Evolutionary conservation across 2,797 vertebrate species (phyloP).

Genomic region (Acipenser ruthenus): DNA sequence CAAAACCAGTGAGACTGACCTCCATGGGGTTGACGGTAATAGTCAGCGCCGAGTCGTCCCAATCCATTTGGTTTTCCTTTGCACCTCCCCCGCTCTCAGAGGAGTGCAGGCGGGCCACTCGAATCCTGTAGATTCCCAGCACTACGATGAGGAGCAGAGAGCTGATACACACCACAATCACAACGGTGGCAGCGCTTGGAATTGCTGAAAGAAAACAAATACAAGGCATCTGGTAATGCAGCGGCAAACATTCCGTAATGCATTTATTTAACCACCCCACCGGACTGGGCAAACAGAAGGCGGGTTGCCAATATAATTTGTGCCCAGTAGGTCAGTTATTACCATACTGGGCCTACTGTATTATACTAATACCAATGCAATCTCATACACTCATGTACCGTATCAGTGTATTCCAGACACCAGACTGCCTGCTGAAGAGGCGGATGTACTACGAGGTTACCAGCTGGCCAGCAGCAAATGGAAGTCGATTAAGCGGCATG

Average conservation of each 20-base stretch:
- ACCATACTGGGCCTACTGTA: neutral
- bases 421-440: neutral
- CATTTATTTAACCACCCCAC: neutral
- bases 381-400: too few relatives aligned
- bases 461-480: neutral
- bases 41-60: slow-evolving; percentile 83
- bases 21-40: slow-evolving; percentile 95
- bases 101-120: slow-evolving; percentile 68
- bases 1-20: slow-evolving; percentile 44
- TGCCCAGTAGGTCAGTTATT: too few relatives aligned
- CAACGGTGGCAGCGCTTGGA: slow-evolving; percentile 70
- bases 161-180: slow-evolving; percentile 77
- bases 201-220: slow-evolving; percentile 54
- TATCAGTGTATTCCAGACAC: too few relatives aligned
- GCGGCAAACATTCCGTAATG: neutral
- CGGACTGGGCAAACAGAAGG: neutral
- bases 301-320: neutral
- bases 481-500: too few relatives aligned
- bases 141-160: slow-evolving; percentile 76
- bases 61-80: slow-evolving; percentile 69
- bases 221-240: neutral
- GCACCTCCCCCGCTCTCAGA: slow-evolving; percentile 50
- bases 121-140: slow-evolving; percentile 75
- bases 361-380: too few relatives aligned
- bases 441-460: neutral